Base-by-base conservation (phyloP, 1,140 invertebrate genomes). In the Aricia agestis region DNA sequence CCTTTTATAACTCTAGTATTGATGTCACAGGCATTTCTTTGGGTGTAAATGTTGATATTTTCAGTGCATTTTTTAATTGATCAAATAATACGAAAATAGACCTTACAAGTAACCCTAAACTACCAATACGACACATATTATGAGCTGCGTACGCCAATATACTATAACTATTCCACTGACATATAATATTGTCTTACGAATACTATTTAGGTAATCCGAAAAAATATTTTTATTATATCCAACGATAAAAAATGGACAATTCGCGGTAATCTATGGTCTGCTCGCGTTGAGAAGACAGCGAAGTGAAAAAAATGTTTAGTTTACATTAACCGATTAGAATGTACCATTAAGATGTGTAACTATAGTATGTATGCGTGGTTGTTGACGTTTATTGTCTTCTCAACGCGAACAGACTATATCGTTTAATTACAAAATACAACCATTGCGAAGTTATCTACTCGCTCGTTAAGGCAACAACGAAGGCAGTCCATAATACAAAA, bases 401-500 rank as follows among this genome's bases (percentile, higher is more conserved):
- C 36, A 9, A 9, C 36, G 36, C 36, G 9, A 36, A 36, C 36
- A 9, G 36, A 36, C 5, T 7, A 36, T 36, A 36, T 2, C 2
- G 6, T 36, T 72, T 70, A 72, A 75, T 72, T 74, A 61, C 63
- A 71, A 78, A 76, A 81, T 75, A 81, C 78, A 78, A 79, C 76
- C 78, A 66, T 73, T 58, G 63, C 68, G 59, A 41, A 52, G 11
- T 52, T 52, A 19, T 63, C 68, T 61, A 69, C 59, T 63, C 41
- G 69, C 63, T 67, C 45, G 68, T 72, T 78, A 79, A 79, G 76
- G 80, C 78, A 81, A 75, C 78, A 76, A 80, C 76, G 74, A 78
- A 81, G 80, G 80, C 80, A 74, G 76, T 76, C 70, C 71, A 71
- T 68, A 69, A 77, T 81, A 79, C 61, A 78, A 77, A 81, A 81